Base-by-base conservation (phyloP, 1,140 invertebrate species). In the Carposina sasakii region DNA sequence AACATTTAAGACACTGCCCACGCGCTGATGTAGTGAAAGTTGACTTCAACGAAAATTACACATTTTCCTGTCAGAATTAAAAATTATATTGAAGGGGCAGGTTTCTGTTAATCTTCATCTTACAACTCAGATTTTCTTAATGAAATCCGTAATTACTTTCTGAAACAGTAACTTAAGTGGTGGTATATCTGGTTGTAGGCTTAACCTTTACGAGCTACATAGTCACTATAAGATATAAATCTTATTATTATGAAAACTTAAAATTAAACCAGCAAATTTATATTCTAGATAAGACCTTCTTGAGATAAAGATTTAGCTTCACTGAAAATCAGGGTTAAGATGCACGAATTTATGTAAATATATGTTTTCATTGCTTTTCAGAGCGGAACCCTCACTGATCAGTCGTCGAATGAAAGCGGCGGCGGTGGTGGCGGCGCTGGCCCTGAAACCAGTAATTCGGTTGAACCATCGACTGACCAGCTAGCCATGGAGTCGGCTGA, bases 401-500 rank as follows among this genome's bases (percentile, higher is more conserved):
- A 83, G 42, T 54, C 76, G 6, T 71, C 79, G 4, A 83, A 81
- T 52, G 79, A 83, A 34, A 68, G 66, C 21, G 67, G 67, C 12
- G 70, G 70, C 12, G 64, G 67, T 13, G 67, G 71, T 8, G 73
- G 74, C 0, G 56, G 64, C 5, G 55, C 67, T 0, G 75, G 65
- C 1, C 43, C 75, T 0, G 79, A 83, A 20, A 42, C 70, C 6
- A 79, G 57, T 52, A 77, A 43, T 36, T 72, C 58, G 52, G 88
- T 58, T 0, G 79, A 83, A 24, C 71, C 76, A 0, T 75, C 73
- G 30, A 81, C 88, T 3, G 90, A 92, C 62, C 91, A 92, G 63
- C 68, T 92, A 42, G 89, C 91, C 1, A 76, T 91, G 53, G 91
- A 92, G 60, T 88, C 90, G 16, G 73, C 88, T 1, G 89, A 91